A percentile compares a stretch with the other conserved stretches of the same genome.
Evolutionary conservation across 2,797 vertebrate genomes (phyloP).

Genomic region (Dallia pectoralis): DNA sequence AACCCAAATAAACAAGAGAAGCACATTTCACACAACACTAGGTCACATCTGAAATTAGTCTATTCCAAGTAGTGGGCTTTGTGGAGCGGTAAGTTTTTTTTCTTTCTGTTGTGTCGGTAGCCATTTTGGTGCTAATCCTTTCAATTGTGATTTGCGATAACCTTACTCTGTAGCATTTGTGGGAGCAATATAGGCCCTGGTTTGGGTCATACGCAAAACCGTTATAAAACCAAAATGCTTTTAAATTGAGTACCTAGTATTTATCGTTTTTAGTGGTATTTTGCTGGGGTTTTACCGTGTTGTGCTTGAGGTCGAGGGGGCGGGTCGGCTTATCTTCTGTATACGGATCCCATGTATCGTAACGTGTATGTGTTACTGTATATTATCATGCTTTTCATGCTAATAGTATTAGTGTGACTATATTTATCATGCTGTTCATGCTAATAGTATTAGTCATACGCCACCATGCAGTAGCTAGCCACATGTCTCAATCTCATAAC

Average conservation of each 20-base stretch:
- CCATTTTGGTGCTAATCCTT: too few species aligned
- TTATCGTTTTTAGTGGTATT: background rate
- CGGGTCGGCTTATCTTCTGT: conserved; percentile 17
- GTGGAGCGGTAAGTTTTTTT: conserved; percentile 30
- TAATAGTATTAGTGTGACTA: too few species aligned
- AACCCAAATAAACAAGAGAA: conserved; percentile 18
- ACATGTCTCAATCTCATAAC: background rate
- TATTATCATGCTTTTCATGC: too few species aligned
- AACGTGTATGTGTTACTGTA: background rate
- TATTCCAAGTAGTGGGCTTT: background rate
- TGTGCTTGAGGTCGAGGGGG: conserved; percentile 4
- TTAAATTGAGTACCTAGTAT: background rate
- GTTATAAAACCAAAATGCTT: background rate
- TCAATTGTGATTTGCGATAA: background rate
- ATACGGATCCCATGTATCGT: background rate
- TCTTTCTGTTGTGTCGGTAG: background rate
- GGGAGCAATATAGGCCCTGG: background rate
- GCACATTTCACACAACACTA: background rate
- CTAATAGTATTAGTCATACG: too few species aligned
- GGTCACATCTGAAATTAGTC: background rate
- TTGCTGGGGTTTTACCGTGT: background rate
- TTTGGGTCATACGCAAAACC: background rate
- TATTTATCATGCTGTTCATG: too few species aligned
- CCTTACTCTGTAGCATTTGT: background rate
- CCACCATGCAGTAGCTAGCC: background rate